Base-by-base conservation (phyloP, 1,140 invertebrate genomes). In the Lordiphosa stackelbergi region DNA sequence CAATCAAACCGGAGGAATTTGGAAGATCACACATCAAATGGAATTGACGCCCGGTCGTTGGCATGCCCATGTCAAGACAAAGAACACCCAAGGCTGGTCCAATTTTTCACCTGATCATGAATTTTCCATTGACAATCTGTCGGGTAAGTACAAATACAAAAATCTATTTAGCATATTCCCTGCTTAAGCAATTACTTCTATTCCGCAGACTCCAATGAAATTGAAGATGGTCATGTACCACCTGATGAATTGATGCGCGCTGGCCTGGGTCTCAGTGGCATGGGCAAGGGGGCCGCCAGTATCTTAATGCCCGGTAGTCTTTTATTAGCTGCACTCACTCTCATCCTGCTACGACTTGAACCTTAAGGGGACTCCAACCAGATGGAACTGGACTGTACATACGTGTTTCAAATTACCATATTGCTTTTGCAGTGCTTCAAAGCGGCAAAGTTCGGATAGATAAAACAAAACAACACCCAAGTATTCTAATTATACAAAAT, bases 71-170 rank as follows among this genome's bases (percentile, higher is more conserved):
- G 83, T 87, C 10, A 81, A 72, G 66, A 69, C 83, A 48, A 85
- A 69, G 69, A 87, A 87, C 46, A 85, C 71, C n/a, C 42, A 71
- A 8, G 86, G 86, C 5, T 87, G 86, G 86, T 87, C 86, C n/a
- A 58, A 70, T 43, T 87, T 87, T 45, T 85, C 86, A 19, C 56
- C 63, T 0, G 57, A 73, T 11, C 70, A 85, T 45, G 66, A 74
- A 4, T 78, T 87, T 31, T 68, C 85, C n/a, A 38, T 53, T 7
- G 53, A 73, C 0, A 58, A 54, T 16, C 28, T 7, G 28, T 31
- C 28, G 28, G 74, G 77, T 83, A 51, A 37, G 38, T 13, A 56
- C 1, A 19, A 3, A 8, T 11, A 10, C 1, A 7, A 1, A 22
- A 9, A 1, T 46, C 13, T 10, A n/a, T 34, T 45, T 12, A 3